These are phyloP conservation scores for Volucella inanis DNA, from an alignment of 2,888 invertebrate genomes.

Conservation along the genomic window DNA sequence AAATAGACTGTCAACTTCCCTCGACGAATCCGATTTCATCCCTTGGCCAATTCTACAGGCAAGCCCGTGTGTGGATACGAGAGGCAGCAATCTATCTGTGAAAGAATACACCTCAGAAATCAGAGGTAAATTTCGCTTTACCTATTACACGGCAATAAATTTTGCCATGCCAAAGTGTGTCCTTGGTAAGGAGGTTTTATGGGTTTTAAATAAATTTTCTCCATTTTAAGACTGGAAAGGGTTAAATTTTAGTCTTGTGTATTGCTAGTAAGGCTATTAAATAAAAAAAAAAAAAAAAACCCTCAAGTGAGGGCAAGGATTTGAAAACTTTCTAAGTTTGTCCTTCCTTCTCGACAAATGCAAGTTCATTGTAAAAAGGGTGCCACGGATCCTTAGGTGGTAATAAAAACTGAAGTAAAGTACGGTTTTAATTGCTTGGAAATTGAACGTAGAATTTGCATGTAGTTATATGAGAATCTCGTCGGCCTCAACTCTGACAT, in stretches of 20 bases:
- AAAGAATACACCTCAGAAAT: slow-evolving; percentile 17
- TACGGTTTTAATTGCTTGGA: slow-evolving; percentile 14
- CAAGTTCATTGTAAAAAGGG: slow-evolving; percentile 1
- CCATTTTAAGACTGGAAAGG: background rate
- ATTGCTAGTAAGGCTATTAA: background rate
- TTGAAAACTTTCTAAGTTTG: background rate
- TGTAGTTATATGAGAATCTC: too few relatives aligned
- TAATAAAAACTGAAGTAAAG: too few relatives aligned
- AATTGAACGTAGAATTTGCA: too few relatives aligned
- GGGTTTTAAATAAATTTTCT: slow-evolving; percentile 11
- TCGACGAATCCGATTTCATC: slow-evolving; percentile 27
- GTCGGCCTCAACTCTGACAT: too few relatives aligned
- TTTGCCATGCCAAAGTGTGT: background rate
- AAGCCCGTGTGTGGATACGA: too few relatives aligned
- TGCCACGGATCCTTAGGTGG: background rate
- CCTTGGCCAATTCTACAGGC: background rate
- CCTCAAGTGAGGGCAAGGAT: too few relatives aligned
- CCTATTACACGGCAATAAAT: slow-evolving; percentile 19
- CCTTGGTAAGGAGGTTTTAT: slow-evolving; percentile 29
- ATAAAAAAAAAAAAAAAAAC: background rate
- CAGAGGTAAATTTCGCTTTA: slow-evolving; percentile 30
- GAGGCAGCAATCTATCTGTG: too few relatives aligned
- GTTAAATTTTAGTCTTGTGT: slow-evolving; percentile 5
- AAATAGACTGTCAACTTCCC: slow-evolving; percentile 22
- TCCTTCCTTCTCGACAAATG: background rate